Base-by-base conservation (phyloP, 2,888 invertebrate species). In the Carterocephalus palaemon region DNA sequence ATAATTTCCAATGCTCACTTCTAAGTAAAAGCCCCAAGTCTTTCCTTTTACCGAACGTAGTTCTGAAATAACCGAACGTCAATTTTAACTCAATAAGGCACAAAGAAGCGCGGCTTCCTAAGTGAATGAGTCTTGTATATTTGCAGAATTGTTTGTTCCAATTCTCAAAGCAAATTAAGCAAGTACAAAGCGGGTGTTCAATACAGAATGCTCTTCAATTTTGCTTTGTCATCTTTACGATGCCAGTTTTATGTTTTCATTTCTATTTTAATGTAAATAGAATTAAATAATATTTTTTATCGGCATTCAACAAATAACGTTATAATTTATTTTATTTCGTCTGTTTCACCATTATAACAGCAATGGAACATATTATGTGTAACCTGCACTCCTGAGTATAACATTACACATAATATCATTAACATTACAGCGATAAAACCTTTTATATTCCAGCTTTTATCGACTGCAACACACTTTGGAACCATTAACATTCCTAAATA, bases 141-240 rank as follows among this genome's bases (percentile, higher is more conserved):
- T 34, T 34, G 34, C 28, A 19, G 39, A 34, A 36, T 36, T 23
- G 40, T 40, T 32, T 31, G 40, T 40, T 32, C 31, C 38, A 22
- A 32, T 31, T 40, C 39, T 40, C 39, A 40, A 40, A 40, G 39
- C 40, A 40, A 40, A 40, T 40, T 40, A 40, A 40, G 31, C 40
- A 31, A 16, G 31, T 34, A 34, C 34, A 34, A n/a, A n/a, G n/a
- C 34, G 22, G 22, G 15, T 34, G 34, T 20, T 38, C 38, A 10
- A 28, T 38, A 31, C 31, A 16, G 17, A 32, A 23, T 23, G 13
- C 22, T 31, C 20, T 23, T 23, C 16, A 23, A 17, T 26, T 26
- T 17, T 22, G 31, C 40, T 40, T 40, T 40, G 40, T 40, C 40
- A 40, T 32, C 23, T 22, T 32, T 40, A 40, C 31, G 10, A 28